Evolutionary conservation across 2,797 vertebrate genomes (phyloP).

Genomic region (Intellagama lesueurii): DNA sequence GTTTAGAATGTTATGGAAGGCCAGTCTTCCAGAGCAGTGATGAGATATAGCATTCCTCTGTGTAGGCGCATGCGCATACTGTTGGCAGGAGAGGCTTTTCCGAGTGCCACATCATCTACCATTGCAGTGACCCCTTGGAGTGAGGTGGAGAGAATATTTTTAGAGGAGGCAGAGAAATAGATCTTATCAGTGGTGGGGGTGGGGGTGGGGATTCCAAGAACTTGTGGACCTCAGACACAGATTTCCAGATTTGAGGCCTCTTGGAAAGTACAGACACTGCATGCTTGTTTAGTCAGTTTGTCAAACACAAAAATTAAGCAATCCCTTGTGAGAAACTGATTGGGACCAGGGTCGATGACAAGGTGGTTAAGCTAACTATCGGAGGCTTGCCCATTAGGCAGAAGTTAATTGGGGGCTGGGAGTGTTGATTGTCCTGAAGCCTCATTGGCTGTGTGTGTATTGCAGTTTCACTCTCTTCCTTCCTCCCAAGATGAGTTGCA

Average conservation of each 20-base stretch:
- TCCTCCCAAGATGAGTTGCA: fast-evolving
- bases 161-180: background rate
- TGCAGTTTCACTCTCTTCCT: background rate
- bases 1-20: background rate
- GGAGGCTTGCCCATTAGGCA: background rate
- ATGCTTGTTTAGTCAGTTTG: slow-evolving; percentile 8
- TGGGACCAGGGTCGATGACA: slow-evolving; percentile 14
- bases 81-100: background rate
- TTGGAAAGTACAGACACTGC: background rate
- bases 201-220: background rate
- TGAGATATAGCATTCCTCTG: background rate
- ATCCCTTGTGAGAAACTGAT: background rate
- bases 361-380: slow-evolving; percentile 10
- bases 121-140: background rate
- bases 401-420: background rate
- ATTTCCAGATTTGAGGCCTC: slow-evolving; percentile 12
- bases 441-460: background rate
- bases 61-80: background rate
- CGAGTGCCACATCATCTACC: background rate
- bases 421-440: background rate
- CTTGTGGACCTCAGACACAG: background rate
- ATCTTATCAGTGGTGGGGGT: background rate
- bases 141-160: background rate
- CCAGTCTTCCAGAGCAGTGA: background rate
- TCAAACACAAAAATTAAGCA: slow-evolving; percentile 17